These are phyloP conservation scores for Antennarius striatus DNA, from an alignment of 2,113 vertebrate genomes.

Conservation along the genomic window DNA sequence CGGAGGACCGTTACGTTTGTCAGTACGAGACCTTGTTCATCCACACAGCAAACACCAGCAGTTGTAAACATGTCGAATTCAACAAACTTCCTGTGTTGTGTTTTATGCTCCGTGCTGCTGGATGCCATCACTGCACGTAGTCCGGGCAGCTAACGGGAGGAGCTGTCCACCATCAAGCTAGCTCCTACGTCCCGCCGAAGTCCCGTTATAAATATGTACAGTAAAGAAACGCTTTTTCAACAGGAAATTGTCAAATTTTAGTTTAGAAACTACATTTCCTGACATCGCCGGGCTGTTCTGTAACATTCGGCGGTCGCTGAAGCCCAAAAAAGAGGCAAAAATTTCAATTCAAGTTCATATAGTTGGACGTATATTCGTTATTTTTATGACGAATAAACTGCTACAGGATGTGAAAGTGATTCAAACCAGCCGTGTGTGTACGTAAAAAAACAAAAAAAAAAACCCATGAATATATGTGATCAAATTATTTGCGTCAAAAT, in stretches of 20 bases:
- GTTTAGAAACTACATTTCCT: neutral
- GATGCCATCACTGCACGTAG: conserved; percentile 32
- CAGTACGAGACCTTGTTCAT: no score
- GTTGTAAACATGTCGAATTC: conserved; percentile 7
- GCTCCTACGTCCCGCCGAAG: conserved; percentile 10
- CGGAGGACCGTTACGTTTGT: no score
- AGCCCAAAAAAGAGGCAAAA: neutral
- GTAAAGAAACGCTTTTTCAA: neutral
- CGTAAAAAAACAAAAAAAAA: neutral
- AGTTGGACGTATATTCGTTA: neutral
- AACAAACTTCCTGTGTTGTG: neutral
- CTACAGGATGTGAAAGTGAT: no score
- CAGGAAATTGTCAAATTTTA: neutral
- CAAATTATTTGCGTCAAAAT: no score
- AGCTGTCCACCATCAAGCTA: conserved; percentile 49
- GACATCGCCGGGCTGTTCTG: neutral
- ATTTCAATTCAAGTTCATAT: neutral
- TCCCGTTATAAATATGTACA: neutral
- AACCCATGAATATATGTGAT: no score
- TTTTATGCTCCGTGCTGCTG: neutral
- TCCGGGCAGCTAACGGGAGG: conserved; percentile 48
- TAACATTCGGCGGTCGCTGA: conserved; percentile 4
- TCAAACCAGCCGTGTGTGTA: no score
- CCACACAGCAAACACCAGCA: neutral
- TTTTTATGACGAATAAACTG: neutral